Evolutionary conservation across 2,888 invertebrate genomes (phyloP), one percentile per base, ranked within the genome.

Genomic region (Apoda limacodes): DNA sequence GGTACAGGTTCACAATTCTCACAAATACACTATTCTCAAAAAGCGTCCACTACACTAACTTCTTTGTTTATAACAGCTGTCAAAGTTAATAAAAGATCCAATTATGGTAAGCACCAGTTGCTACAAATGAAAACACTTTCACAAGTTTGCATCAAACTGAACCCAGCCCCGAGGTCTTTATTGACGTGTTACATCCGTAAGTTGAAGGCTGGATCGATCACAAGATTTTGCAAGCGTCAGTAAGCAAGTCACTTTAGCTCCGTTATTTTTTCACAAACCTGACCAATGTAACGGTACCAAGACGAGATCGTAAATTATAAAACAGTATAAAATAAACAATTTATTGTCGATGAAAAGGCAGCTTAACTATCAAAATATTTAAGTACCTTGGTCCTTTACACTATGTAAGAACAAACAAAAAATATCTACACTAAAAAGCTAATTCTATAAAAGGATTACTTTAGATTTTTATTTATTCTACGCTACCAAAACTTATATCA

Each of bases 351-450:
- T 58, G 40, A 42, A n/a, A n/a, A 44, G 36, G 50, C 51, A 59
- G 59, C 52, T 61, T 57, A 59, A 68, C 64, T 55, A 58, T 48
- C 48, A 60, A 83, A 83, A 83, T 82, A 82, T 60, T 53, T 48
- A 55, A 80, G 68, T 84, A 89, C 89, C 88, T 88, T 87, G 88
- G 89, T 89, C 86, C 88, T 88, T 88, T 85, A 88, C 84, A 85
- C 85, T 86, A 84, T 85, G 84, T 86, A 82, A 75, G 52, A 61
- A 51, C 45, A 52, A 61, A 60, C 62, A 56, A 64, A 65, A 69
- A 69, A 55, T 63, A 62, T 53, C 54, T 66, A 64, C 70, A 61
- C 63, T 60, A 61, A 60, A 69, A 67, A 61, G 50, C 59, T 66
- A 65, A 57, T 58, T 61, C 62, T 57, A 60, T 64, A 57, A 52